phyloP scores from a whole-genome alignment of 2,888 invertebrate genomes.

The Phengaris arion region DNA sequence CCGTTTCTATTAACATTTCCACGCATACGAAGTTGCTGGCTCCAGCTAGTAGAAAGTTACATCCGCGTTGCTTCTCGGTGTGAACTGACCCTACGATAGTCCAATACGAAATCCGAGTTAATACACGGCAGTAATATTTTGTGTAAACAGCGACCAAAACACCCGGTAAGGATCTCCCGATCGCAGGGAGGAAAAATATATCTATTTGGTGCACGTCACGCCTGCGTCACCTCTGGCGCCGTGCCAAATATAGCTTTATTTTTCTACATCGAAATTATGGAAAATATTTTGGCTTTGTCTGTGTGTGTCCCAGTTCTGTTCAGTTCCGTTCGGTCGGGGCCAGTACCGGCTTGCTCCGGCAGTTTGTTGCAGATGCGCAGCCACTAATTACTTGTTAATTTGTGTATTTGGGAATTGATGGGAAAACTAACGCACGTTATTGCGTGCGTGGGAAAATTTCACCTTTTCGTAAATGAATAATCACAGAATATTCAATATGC shows the following conservation, averaged over 20 bases:
- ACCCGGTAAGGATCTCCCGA: background rate
- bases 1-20: too few species aligned
- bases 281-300: conserved; percentile 17
- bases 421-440: background rate
- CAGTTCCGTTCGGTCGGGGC: background rate
- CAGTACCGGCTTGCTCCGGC: background rate
- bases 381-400: conserved; percentile 18
- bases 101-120: conserved; percentile 8
- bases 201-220: conserved; percentile 8
- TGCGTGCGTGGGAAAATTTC: background rate
- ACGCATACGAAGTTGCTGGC: too few species aligned
- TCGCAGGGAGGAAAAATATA: conserved; percentile 11
- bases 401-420: background rate
- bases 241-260: conserved; percentile 15
- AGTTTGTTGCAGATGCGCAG: background rate
- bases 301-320: conserved; percentile 1
- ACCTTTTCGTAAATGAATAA: background rate
- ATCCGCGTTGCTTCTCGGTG: too few species aligned
- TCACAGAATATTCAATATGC: background rate
- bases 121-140: background rate
- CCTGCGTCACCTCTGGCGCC: background rate
- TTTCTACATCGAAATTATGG: conserved; percentile 22
- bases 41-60: too few species aligned
- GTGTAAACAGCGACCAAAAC: conserved; percentile 5
- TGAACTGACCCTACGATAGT: background rate